Evolutionary conservation across 2,797 vertebrate genomes (phyloP).

Genomic region (Poecilia picta): DNA sequence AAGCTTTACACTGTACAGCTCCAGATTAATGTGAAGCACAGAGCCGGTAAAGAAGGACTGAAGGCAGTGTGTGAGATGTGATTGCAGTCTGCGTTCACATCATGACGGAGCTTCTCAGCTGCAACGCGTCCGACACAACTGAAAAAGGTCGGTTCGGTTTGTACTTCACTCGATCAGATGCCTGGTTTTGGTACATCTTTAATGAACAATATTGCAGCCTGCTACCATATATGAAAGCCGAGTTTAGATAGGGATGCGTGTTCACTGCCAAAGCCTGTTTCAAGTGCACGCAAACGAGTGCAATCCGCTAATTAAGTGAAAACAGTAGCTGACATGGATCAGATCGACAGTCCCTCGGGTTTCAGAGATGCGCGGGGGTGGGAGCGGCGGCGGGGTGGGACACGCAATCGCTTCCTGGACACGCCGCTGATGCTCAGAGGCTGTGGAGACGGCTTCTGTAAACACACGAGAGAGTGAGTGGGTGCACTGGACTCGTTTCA

Average conservation of each 20-base stretch:
- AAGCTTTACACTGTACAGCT: slow-evolving; percentile 10
- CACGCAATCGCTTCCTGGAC: slow-evolving; percentile 58
- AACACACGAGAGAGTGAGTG: slow-evolving; percentile 21
- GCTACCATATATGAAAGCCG: background rate
- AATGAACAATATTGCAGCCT: slow-evolving; percentile 4
- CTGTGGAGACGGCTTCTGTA: slow-evolving; percentile 44
- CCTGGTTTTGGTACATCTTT: background rate
- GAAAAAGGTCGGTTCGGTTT: slow-evolving; percentile 50
- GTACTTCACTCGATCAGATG: too few species aligned
- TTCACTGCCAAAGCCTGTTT: slow-evolving; percentile 23
- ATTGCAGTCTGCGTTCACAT: slow-evolving; percentile 50
- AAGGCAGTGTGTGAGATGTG: slow-evolving; percentile 43
- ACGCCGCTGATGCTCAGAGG: slow-evolving; percentile 41
- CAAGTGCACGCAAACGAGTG: slow-evolving; percentile 42
- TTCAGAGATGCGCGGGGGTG: slow-evolving; percentile 28
- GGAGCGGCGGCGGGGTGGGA: slow-evolving; percentile 27
- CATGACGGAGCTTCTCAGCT: slow-evolving; percentile 49
- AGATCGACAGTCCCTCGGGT: slow-evolving; percentile 35
- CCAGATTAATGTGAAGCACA: slow-evolving; percentile 44
- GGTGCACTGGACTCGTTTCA: slow-evolving; percentile 12
- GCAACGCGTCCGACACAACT: slow-evolving; percentile 35
- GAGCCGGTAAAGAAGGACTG: slow-evolving; percentile 47
- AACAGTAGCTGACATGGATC: slow-evolving; percentile 40
- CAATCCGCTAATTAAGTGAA: slow-evolving; percentile 55
- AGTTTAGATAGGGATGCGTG: background rate